phyloP scores from a whole-genome alignment of 2,797 vertebrate genomes.

The Molossus alvarezi region DNA sequence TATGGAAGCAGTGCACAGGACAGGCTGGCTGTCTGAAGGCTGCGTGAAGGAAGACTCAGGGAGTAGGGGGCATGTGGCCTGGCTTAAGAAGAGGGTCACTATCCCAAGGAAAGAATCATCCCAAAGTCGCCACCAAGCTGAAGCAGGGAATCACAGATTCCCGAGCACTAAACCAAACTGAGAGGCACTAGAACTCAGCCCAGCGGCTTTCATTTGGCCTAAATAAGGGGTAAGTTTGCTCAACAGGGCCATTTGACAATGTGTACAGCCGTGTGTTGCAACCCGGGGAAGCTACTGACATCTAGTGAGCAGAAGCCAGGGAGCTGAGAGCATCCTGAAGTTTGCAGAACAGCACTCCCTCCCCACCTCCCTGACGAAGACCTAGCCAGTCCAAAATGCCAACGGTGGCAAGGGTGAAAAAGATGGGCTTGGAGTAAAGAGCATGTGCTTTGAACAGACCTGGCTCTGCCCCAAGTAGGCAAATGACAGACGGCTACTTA shows the following conservation, averaged over 20 bases:
- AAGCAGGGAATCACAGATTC: not conserved
- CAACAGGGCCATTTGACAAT: not conserved
- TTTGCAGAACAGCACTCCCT: not conserved
- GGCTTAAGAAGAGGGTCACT: not conserved
- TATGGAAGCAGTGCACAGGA: not conserved
- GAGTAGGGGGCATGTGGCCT: not conserved
- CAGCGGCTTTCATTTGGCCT: not conserved
- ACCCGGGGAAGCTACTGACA: not conserved
- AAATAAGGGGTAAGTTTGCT: not conserved
- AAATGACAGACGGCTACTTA: not conserved
- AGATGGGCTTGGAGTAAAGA: not conserved
- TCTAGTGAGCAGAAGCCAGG: conserved; percentile 16
- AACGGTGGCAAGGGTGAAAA: not conserved
- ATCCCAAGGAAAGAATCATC: not conserved
- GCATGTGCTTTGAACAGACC: not conserved
- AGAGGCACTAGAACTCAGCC: not conserved
- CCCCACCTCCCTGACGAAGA: not conserved
- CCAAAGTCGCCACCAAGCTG: not conserved
- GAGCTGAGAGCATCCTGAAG: not conserved
- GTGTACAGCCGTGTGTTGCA: not conserved
- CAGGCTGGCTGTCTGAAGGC: not conserved
- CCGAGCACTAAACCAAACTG: conserved; percentile 16
- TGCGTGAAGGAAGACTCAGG: not conserved
- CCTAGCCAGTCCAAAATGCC: conserved; percentile 1
- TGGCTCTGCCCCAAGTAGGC: not conserved